Evolutionary conservation across 2,888 invertebrate genomes (phyloP), one percentile per base, ranked within the genome.

Genomic region (Netelia virgata): DNA sequence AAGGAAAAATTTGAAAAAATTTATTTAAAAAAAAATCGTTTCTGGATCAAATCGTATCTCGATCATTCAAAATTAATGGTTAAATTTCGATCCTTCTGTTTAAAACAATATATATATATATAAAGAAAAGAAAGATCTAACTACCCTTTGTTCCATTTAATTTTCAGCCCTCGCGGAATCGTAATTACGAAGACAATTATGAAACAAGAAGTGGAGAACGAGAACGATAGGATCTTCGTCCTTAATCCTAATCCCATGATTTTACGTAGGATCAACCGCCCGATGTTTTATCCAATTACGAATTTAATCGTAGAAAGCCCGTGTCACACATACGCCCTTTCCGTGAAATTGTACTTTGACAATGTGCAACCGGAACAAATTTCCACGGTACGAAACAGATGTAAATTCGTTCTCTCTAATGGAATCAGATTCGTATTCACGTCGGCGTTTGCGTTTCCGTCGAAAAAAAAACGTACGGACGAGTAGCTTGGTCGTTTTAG

Each of bases 271-370:
- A 64, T 41, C 64, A 41, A 28, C 41, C 11, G 16, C 20, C 18
- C 23, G n/a, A 76, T 23, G 53, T 72, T 72, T 20, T 59, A 47
- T 64, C 57, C 57, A 80, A 74, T 61, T 66, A 61, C 28, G 20
- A 74, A 68, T 80, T 74, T 23, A 57, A 66, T 57, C 57, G 72
- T 74, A 20, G 8, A 2, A 55, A 3, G 11, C 18, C 11, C 28
- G 18, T 16, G 28, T 6, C 36, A 57, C 43, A 53, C 72, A 47
- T 74, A 36, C 57, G n/a, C 18, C n/a, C 43, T 9, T 64, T 28
- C 14, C 57, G 73, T 68, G 47, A 74, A 80, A 80, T 80, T 74
- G 59, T 68, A 59, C 50, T 77, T 59, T 16, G 20, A 47, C 50
- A 66, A 64, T 36, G 14, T n/a, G 50, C 41, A 61, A 74, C 61